phyloP scores from a whole-genome alignment of 2,797 vertebrate genomes.

The Karalla daura region DNA sequence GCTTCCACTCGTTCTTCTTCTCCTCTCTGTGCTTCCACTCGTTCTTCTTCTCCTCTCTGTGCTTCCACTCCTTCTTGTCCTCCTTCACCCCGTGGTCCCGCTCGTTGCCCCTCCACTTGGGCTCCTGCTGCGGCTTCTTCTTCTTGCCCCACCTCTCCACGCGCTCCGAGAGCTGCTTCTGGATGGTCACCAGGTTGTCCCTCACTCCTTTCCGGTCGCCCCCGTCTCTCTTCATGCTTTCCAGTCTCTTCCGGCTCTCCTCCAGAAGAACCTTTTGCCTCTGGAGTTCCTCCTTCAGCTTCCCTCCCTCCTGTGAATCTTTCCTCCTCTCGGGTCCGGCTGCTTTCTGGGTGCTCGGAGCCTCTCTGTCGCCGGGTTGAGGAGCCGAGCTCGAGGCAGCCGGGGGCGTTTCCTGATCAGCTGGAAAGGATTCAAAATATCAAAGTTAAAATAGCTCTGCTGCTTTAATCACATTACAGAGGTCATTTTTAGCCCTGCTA shows the following conservation, averaged over 20 bases:
- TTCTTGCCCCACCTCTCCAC: slow-evolving; percentile 77
- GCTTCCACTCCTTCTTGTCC: slow-evolving; percentile 69
- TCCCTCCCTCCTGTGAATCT: slow-evolving; percentile 26
- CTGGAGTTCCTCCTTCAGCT: slow-evolving; percentile 71
- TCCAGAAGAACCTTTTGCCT: slow-evolving; percentile 79
- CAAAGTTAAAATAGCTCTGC: not conserved
- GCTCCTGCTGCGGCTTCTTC: slow-evolving; percentile 68
- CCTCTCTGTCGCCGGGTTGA: slow-evolving; percentile 41
- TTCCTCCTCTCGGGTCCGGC: slow-evolving; percentile 48
- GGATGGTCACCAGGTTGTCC: slow-evolving; percentile 78
- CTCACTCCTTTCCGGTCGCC: slow-evolving; percentile 66
- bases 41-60: slow-evolving; percentile 60
- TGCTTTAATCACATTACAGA: not conserved
- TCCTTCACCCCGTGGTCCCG: slow-evolving; percentile 75
- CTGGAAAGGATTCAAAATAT: slow-evolving; percentile 61
- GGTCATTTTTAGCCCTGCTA: not conserved
- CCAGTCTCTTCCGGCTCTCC: slow-evolving; percentile 78
- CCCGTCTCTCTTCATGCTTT: slow-evolving; percentile 74
- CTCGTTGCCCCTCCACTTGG: slow-evolving; percentile 62
- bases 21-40: slow-evolving; percentile 67
- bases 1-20: slow-evolving; percentile 55
- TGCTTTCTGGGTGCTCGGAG: slow-evolving; percentile 32
- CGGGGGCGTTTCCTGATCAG: slow-evolving; percentile 41
- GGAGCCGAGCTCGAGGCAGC: slow-evolving; percentile 26
- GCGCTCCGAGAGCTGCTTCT: slow-evolving; percentile 78